These are phyloP conservation scores for Callinectes sapidus DNA, from an alignment of 2,888 invertebrate species.

Conservation along the genomic window DNA sequence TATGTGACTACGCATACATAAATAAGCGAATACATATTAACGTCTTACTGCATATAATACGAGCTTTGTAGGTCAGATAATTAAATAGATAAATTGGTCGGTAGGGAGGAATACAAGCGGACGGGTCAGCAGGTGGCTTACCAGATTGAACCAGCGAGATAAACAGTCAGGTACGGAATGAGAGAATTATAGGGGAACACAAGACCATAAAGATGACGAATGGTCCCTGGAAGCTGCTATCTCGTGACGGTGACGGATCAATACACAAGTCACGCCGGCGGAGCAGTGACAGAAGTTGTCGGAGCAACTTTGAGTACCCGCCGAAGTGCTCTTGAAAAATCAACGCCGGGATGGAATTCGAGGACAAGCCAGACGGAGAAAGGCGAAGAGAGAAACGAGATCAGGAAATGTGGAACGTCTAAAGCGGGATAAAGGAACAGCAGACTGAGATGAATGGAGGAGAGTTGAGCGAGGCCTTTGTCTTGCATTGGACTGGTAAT, in stretches of 20 bases:
- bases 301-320: neutral
- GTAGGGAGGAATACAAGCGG: neutral
- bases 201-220: slow-evolving; percentile 15
- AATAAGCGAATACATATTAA: neutral
- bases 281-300: neutral
- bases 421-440: neutral
- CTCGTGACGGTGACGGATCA: slow-evolving; percentile 29
- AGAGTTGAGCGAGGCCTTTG: neutral
- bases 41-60: neutral
- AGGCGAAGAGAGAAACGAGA: neutral
- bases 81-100: neutral
- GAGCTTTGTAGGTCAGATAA: neutral
- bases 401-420: neutral
- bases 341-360: neutral
- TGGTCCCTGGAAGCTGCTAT: slow-evolving; percentile 10
- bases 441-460: slow-evolving; percentile 11
- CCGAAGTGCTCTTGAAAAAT: neutral
- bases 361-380: neutral
- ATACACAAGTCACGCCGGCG: slow-evolving; percentile 1
- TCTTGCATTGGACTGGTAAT: neutral
- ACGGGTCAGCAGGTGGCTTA: neutral
- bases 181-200: slow-evolving; percentile 24
- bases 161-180: slow-evolving; percentile 26
- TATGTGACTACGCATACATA: neutral
- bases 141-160: neutral